Percentiles rank a stretch among this genome's conserved stretches.
Conservation (phyloP, 2,888 invertebrate genomes). For the Trisateles emortualis region DNA sequence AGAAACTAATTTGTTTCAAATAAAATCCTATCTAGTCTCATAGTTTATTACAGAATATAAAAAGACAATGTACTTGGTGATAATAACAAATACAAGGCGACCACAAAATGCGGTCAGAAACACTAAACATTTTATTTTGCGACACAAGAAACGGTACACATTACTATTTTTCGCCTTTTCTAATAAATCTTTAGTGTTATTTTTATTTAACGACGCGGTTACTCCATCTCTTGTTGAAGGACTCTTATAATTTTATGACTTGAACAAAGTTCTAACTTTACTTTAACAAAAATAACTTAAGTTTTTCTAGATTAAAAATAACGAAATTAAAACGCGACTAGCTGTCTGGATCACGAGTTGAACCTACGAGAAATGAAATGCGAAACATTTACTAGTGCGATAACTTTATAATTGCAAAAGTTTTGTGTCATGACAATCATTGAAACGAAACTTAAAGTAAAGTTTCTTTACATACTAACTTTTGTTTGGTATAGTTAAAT, state of each 20-base stretch:
- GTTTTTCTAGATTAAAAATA: not conserved
- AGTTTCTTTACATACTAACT: not conserved
- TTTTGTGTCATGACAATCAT: constrained; percentile 2
- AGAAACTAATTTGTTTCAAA: not conserved
- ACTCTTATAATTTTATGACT: constrained; percentile 21
- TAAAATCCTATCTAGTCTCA: not conserved
- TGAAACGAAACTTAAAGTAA: not conserved
- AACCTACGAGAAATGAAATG: constrained; percentile 4
- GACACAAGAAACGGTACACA: constrained; percentile 20
- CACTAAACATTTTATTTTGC: constrained; percentile 34
- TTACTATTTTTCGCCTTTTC: constrained; percentile 19
- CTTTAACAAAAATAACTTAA: constrained; percentile 10
- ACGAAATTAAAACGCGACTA: not conserved
- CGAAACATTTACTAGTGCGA: not conserved
- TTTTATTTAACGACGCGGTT: constrained; percentile 21
- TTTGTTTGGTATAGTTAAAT: not conserved
- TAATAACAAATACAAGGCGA: constrained; percentile 40
- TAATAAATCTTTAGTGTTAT: constrained; percentile 35
- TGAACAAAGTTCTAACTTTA: constrained; percentile 13
- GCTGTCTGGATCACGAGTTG: not conserved
- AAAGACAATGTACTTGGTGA: constrained; percentile 10
- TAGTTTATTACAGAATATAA: constrained; percentile 4
- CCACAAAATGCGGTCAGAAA: constrained; percentile 41
- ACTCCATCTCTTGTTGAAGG: constrained; percentile 13
- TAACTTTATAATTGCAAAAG: constrained; percentile 11